Evolutionary conservation across 2,888 invertebrate species (phyloP).

Genomic region (Harpalus rufipes): DNA sequence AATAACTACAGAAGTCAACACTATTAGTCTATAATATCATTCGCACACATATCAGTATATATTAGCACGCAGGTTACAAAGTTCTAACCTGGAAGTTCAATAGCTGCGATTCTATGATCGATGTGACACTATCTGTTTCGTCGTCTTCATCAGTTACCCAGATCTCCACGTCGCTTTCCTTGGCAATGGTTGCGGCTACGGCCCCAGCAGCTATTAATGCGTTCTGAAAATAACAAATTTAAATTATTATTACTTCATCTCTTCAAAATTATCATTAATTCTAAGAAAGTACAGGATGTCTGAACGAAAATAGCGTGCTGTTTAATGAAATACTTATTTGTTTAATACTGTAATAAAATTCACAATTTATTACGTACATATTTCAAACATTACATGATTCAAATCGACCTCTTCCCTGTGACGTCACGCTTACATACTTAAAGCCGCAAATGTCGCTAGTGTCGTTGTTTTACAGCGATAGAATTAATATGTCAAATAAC

Average conservation of each 20-base stretch:
- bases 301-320: too few relatives aligned
- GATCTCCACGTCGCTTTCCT: constrained; percentile 73
- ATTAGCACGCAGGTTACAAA: constrained; percentile 47
- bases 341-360: too few relatives aligned
- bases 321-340: too few relatives aligned
- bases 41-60: constrained; percentile 19
- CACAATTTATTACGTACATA: too few relatives aligned
- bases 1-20: constrained; percentile 21
- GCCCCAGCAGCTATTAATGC: constrained; percentile 71
- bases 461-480: too few relatives aligned
- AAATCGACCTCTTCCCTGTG: too few relatives aligned
- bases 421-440: too few relatives aligned
- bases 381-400: too few relatives aligned
- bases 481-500: too few relatives aligned
- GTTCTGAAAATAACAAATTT: constrained; percentile 21
- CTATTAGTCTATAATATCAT: constrained; percentile 5
- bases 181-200: constrained; percentile 73
- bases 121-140: constrained; percentile 54
- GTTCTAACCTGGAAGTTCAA: constrained; percentile 50
- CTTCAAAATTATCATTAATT: too few relatives aligned
- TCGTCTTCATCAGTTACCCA: constrained; percentile 76
- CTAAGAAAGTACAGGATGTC: too few relatives aligned
- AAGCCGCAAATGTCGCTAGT: too few relatives aligned
- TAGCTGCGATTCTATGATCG: constrained; percentile 29
- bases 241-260: not conserved